Evolutionary conservation across 2,888 invertebrate species (phyloP).

Genomic region (Atethmia centrago): DNA sequence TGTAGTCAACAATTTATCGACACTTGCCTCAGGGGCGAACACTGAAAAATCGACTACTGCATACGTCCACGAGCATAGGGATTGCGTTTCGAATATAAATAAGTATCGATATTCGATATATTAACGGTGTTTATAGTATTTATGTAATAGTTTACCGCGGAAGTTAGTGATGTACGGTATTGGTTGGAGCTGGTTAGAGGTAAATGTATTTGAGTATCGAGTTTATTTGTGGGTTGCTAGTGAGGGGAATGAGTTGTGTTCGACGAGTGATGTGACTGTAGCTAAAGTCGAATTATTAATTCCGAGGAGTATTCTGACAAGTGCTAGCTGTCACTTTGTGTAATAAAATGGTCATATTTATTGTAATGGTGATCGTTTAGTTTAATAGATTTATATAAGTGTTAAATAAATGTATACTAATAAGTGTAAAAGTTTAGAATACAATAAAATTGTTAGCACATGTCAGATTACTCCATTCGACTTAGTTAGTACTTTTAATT

Average conservation of each 20-base stretch:
- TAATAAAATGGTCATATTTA: too few species aligned
- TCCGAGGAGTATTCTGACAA: too few species aligned
- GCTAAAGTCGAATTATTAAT: too few species aligned
- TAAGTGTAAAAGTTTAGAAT: too few species aligned
- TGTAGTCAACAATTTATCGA: constrained; percentile 72
- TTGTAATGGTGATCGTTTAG: too few species aligned
- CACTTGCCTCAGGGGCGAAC: constrained; percentile 64
- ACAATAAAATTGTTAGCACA: too few species aligned
- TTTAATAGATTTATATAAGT: too few species aligned
- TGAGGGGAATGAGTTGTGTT: constrained; percentile 52
- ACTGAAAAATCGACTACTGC: constrained; percentile 74
- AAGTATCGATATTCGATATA: constrained; percentile 61
- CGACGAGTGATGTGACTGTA: constrained; percentile 30
- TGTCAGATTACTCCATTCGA: too few species aligned
- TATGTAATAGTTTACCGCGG: constrained; percentile 53
- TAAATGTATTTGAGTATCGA: constrained; percentile 39
- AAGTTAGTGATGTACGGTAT: constrained; percentile 58
- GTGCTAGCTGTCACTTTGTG: too few species aligned
- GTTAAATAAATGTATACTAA: too few species aligned
- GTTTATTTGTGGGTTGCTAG: constrained; percentile 47
- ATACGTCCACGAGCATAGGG: constrained; percentile 61
- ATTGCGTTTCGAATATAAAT: constrained; percentile 65
- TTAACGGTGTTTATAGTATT: constrained; percentile 61
- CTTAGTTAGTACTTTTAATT: constrained; percentile 29
- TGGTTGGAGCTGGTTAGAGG: constrained; percentile 45